Evolutionary conservation across 1,140 invertebrate species (phyloP).

Genomic region (Littorina saxatilis): DNA sequence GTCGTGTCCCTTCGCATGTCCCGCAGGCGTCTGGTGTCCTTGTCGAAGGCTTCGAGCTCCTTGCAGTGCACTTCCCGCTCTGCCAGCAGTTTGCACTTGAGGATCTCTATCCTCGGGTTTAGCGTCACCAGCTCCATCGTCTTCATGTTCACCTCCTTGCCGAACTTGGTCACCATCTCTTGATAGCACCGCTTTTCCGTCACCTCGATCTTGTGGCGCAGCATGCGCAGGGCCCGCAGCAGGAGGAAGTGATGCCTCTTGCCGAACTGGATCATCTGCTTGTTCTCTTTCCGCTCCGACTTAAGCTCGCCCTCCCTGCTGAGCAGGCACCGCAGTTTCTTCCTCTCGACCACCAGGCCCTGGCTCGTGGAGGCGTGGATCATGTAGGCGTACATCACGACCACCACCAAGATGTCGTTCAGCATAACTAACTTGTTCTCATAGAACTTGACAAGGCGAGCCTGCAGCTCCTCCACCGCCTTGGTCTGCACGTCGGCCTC

Average conservation of each 20-base stretch:
- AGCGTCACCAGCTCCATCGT: neutral
- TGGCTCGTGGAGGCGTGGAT: neutral
- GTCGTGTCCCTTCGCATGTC: neutral
- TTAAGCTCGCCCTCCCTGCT: neutral
- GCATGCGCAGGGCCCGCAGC: neutral
- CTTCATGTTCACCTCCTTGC: neutral
- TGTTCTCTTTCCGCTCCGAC: neutral
- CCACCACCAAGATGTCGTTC: neutral
- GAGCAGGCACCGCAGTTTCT: neutral
- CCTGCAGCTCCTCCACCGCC: neutral
- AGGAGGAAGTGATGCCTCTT: neutral
- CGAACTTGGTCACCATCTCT: constrained; percentile 20
- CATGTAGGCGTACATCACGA: neutral
- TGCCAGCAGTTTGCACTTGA: neutral
- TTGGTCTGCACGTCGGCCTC: neutral
- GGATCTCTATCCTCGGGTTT: constrained; percentile 8
- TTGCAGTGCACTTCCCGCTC: neutral
- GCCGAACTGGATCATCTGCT: neutral
- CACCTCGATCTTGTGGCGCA: neutral
- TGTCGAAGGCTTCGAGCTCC: neutral
- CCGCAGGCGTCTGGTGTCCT: neutral
- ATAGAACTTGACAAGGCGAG: neutral
- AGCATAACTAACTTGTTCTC: neutral
- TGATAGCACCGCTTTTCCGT: neutral
- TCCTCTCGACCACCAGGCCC: neutral